Conservation (phyloP, 2,113 vertebrate genomes). For the Nannobrachium achirus region DNA sequence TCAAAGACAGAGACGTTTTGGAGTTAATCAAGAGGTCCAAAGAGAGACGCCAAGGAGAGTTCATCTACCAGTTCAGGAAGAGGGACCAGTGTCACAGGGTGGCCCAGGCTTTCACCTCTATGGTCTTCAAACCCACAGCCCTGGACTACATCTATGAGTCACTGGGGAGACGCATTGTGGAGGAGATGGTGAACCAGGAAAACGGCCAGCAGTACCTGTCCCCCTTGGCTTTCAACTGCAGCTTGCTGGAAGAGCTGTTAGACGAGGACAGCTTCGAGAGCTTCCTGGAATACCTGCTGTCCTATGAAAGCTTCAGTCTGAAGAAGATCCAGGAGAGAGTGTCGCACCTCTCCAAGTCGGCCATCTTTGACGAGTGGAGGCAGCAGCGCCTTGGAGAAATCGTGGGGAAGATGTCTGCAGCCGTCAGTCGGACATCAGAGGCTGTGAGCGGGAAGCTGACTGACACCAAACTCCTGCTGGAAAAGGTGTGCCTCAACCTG, state of each 20-base stretch:
- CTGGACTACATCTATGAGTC: slow-evolving; percentile 62
- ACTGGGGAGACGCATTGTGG: slow-evolving; percentile 52
- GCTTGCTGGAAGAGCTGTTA: slow-evolving; percentile 67
- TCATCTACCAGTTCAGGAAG: slow-evolving; percentile 71
- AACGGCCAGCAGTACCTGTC: slow-evolving; percentile 51
- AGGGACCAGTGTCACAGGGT: slow-evolving; percentile 70
- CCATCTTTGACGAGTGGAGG: slow-evolving; percentile 48
- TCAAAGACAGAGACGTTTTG: slow-evolving; percentile 63
- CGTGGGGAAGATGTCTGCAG: slow-evolving; percentile 56
- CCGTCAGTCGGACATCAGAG: slow-evolving; percentile 51
- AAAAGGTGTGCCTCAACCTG: slow-evolving; percentile 61
- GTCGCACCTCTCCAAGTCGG: slow-evolving; percentile 57
- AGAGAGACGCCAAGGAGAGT: slow-evolving; percentile 41
- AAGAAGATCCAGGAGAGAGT: slow-evolving; percentile 64
- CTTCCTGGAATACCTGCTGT: slow-evolving; percentile 67
- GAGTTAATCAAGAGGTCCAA: slow-evolving; percentile 53
- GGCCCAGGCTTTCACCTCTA: slow-evolving; percentile 60
- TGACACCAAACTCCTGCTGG: slow-evolving; percentile 61
- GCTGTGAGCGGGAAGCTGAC: slow-evolving; percentile 40
- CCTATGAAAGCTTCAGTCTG: slow-evolving; percentile 56
- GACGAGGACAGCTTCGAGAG: slow-evolving; percentile 66
- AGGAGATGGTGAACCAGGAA: slow-evolving; percentile 57
- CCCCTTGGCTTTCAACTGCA: slow-evolving; percentile 58
- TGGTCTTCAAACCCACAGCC: slow-evolving; percentile 70
- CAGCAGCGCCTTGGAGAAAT: slow-evolving; percentile 70